Percentiles rank a stretch among this genome's conserved stretches.
These are phyloP conservation scores for Melitaea athalia DNA, from an alignment of 2,888 invertebrate species.

Conservation along the genomic window DNA sequence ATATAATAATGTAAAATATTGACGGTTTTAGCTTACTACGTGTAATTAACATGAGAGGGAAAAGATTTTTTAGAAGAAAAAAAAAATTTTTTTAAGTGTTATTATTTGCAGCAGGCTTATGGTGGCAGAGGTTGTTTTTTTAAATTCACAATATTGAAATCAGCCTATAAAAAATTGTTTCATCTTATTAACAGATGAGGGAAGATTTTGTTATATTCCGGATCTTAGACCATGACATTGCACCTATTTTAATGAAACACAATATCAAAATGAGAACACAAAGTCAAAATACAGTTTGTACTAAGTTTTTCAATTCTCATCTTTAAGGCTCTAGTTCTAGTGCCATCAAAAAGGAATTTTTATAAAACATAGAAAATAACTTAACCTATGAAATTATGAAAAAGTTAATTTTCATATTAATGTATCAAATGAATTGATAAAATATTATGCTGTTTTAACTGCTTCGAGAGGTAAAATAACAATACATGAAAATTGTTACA, in stretches of 20 bases:
- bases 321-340: conserved; percentile 12
- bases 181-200: no score
- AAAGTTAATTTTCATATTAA: conserved; percentile 15
- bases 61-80: no score
- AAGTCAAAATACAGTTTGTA: conserved; percentile 30
- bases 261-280: conserved; percentile 9
- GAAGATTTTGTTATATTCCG: no score
- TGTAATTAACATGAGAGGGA: no score
- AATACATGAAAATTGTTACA: conserved; percentile 13
- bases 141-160: no score
- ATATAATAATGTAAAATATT: no score
- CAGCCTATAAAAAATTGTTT: no score
- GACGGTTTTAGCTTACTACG: no score
- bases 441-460: conserved; percentile 29
- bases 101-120: no score
- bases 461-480: conserved; percentile 21
- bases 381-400: conserved; percentile 25
- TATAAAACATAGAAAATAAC: not conserved
- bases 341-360: not conserved
- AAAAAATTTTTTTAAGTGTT: no score
- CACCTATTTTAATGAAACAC: conserved; percentile 14
- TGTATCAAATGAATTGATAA: conserved; percentile 19
- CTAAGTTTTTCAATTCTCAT: conserved; percentile 27
- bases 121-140: no score
- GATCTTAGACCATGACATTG: no score